These are phyloP conservation scores for Anabas testudineus DNA, from an alignment of 2,797 vertebrate species.

Conservation along the genomic window DNA sequence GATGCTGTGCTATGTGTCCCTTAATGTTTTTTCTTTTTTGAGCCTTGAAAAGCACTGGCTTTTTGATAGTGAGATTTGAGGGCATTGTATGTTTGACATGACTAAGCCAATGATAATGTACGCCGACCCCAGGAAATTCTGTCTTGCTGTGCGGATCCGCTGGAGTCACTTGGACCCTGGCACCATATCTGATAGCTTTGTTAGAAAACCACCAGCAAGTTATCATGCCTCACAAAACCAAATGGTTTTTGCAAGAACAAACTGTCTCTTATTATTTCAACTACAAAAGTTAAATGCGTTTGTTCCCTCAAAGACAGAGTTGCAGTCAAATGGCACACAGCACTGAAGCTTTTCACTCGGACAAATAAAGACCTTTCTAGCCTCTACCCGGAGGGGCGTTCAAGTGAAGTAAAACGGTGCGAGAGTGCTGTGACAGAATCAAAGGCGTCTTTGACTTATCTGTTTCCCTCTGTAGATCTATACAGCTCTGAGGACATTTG, in stretches of 20 bases:
- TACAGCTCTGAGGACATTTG: conserved; percentile 65
- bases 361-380: conserved; percentile 70
- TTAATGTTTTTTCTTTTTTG: conserved; percentile 57
- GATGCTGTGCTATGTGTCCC: conserved; percentile 62
- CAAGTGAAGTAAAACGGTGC: conserved; percentile 64
- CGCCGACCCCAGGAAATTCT: conserved; percentile 30
- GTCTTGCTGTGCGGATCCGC: conserved; percentile 32
- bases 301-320: conserved; percentile 67
- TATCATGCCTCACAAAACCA: conserved; percentile 52
- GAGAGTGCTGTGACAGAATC: conserved; percentile 64
- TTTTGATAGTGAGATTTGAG: conserved; percentile 34
- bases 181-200: conserved; percentile 53
- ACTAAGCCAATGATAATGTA: conserved; percentile 44
- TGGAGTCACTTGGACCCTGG: conserved; percentile 44
- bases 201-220: conserved; percentile 58
- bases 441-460: conserved; percentile 71
- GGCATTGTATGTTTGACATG: conserved; percentile 53
- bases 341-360: conserved; percentile 61
- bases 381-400: conserved; percentile 58
- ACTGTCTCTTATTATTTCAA: conserved; percentile 64
- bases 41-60: conserved; percentile 55
- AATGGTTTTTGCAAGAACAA: conserved; percentile 61
- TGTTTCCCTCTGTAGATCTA: conserved; percentile 69
- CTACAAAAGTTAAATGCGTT: conserved; percentile 79
- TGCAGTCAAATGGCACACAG: conserved; percentile 70